Conservation (phyloP, 2,113 vertebrate species). For the Rattus rattus region DNA sequence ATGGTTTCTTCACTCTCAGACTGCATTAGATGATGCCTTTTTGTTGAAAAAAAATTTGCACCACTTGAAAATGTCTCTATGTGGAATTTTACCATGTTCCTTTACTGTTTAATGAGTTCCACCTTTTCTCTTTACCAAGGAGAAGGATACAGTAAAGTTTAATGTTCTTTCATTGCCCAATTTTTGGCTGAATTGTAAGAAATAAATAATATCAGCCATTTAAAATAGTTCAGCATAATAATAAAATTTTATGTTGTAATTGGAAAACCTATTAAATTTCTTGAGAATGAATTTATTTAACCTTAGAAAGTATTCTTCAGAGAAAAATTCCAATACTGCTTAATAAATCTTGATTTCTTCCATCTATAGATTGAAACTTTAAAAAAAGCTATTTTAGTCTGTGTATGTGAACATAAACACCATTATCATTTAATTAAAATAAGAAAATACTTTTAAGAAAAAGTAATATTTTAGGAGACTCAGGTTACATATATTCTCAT, state of each 20-base stretch:
- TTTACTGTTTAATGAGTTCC: neutral
- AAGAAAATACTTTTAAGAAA: neutral
- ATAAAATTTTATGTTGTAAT: slow-evolving; percentile 32
- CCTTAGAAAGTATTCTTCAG: neutral
- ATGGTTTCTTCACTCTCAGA: slow-evolving; percentile 17
- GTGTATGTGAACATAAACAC: neutral
- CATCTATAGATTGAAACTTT: neutral
- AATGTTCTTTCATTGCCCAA: neutral
- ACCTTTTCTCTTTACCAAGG: neutral
- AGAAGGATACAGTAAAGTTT: neutral
- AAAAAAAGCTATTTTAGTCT: slow-evolving; percentile 5
- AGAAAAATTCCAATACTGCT: slow-evolving; percentile 5
- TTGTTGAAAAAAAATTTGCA: slow-evolving; percentile 7
- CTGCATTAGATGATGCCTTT: neutral
- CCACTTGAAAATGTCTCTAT: slow-evolving; percentile 15
- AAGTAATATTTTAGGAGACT: neutral
- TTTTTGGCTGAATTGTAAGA: neutral
- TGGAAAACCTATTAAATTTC: neutral
- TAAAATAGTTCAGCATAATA: neutral
- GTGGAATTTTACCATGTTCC: neutral
- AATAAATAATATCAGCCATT: slow-evolving; percentile 18
- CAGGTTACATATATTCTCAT: neutral
- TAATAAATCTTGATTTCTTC: slow-evolving; percentile 20
- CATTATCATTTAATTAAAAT: slow-evolving; percentile 38
- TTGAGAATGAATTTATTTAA: neutral